Percentiles rank a stretch among this genome's conserved stretches.
These are phyloP conservation scores for Deladenus siricidicola DNA, from an alignment of 2,888 invertebrate species.

Conservation along the genomic window DNA sequence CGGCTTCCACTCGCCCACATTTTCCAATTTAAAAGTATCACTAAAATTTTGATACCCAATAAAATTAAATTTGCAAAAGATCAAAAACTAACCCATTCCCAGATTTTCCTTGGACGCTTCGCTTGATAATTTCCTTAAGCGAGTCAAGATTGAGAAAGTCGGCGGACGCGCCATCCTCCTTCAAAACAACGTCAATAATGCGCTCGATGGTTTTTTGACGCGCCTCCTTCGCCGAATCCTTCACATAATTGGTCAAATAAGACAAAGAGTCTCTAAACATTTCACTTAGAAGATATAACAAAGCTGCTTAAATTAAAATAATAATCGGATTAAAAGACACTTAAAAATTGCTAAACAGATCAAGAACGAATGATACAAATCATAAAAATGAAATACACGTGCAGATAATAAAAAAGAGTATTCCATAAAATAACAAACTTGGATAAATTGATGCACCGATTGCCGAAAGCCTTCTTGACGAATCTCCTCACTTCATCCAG, in stretches of 20 bases:
- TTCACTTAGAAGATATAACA: background rate
- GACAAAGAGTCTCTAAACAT: conserved; percentile 26
- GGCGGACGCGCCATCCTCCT: conserved; percentile 6
- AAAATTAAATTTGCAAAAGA: too few relatives aligned
- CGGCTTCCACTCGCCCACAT: conserved; percentile 10
- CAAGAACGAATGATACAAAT: too few relatives aligned
- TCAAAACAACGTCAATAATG: conserved; percentile 11
- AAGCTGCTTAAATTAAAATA: background rate
- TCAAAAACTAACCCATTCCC: background rate
- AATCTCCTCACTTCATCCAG: background rate
- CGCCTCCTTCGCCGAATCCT: conserved; percentile 9
- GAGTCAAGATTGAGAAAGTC: conserved; percentile 18
- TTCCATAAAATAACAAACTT: conserved; percentile 4
- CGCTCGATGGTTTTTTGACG: conserved; percentile 8
- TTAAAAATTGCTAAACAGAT: too few relatives aligned
- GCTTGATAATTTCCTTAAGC: conserved; percentile 18
- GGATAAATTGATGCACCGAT: conserved; percentile 1
- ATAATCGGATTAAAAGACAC: too few relatives aligned
- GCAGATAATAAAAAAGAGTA: background rate
- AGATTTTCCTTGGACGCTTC: conserved; percentile 1
- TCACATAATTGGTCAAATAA: conserved; percentile 19
- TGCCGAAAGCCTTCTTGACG: conserved; percentile 2
- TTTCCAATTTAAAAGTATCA: conserved; percentile 19
- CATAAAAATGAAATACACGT: too few relatives aligned
- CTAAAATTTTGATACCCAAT: conserved; percentile 14